Percentiles rank a stretch among this genome's conserved stretches.
phyloP scores from a whole-genome alignment of 2,888 invertebrate species.

The Lobophora halterata region DNA sequence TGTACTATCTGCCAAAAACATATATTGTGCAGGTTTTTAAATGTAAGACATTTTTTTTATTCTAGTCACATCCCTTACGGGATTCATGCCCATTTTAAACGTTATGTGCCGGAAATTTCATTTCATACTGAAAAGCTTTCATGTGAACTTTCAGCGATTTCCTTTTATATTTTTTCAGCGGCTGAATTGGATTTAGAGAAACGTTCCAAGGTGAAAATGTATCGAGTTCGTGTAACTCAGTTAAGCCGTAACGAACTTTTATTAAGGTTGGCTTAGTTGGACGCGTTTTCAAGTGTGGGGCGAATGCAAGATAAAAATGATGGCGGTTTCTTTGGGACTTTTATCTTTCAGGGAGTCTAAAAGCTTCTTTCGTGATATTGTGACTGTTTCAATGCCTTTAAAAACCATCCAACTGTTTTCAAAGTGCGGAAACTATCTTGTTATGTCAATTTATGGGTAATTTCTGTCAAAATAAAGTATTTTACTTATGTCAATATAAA shows the following conservation, averaged over 20 bases:
- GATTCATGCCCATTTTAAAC: conserved; percentile 36
- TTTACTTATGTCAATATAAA: too few relatives aligned
- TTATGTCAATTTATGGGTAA: too few relatives aligned
- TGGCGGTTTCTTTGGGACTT: neutral
- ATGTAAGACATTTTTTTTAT: too few relatives aligned
- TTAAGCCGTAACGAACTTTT: conserved; percentile 12
- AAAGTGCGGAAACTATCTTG: too few relatives aligned
- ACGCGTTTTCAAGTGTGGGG: conserved; percentile 1
- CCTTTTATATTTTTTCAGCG: conserved; percentile 26
- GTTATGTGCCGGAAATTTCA: conserved; percentile 31
- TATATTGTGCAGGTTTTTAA: too few relatives aligned
- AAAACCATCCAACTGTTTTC: too few relatives aligned
- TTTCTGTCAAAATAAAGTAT: too few relatives aligned
- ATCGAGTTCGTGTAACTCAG: conserved; percentile 11
- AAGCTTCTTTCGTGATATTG: too few relatives aligned
- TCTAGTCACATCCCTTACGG: conserved; percentile 33
- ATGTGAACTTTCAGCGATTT: conserved; percentile 32
- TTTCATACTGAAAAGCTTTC: conserved; percentile 33
- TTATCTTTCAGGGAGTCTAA: too few relatives aligned
- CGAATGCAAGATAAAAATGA: neutral
- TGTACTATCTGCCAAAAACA: too few relatives aligned
- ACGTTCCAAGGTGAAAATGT: conserved; percentile 20
- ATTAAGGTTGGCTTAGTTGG: conserved; percentile 5
- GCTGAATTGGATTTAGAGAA: conserved; percentile 16
- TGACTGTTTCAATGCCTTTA: too few relatives aligned